These are phyloP conservation scores for Chionodraco myersi DNA, from an alignment of 2,113 vertebrate genomes.

Conservation along the genomic window DNA sequence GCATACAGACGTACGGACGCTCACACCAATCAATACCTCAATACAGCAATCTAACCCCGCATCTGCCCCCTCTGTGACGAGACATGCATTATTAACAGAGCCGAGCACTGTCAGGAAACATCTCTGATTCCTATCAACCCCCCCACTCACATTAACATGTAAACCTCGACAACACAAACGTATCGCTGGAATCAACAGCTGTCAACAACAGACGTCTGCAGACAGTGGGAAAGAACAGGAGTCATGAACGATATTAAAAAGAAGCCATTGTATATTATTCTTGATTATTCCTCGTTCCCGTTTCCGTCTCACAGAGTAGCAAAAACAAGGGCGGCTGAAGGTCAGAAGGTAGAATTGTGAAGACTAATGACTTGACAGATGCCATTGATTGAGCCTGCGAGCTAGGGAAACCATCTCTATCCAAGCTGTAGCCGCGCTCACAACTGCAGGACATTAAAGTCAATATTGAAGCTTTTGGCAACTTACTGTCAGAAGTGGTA, in stretches of 20 bases:
- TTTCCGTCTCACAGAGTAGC: constrained; percentile 32
- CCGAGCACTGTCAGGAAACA: constrained; percentile 63
- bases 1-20: constrained; percentile 44
- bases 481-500: constrained; percentile 57
- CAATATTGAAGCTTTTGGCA: constrained; percentile 59
- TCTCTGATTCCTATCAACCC: constrained; percentile 56
- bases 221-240: background rate
- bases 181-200: background rate
- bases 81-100: constrained; percentile 80
- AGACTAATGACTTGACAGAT: constrained; percentile 72
- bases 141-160: constrained; percentile 32
- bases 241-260: constrained; percentile 10
- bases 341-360: constrained; percentile 56
- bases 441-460: constrained; percentile 27
- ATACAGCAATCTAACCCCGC: constrained; percentile 70
- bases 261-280: background rate
- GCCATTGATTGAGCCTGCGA: constrained; percentile 69
- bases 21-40: constrained; percentile 73
- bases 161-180: constrained; percentile 31
- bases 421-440: constrained; percentile 29
- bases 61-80: constrained; percentile 70
- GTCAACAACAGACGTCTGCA: constrained; percentile 16
- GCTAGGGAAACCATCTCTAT: constrained; percentile 56
- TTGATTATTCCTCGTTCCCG: constrained; percentile 17
- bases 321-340: constrained; percentile 59